A percentile compares a stretch with the other conserved stretches of the same genome.
Conservation (phyloP, 1,140 invertebrate species). For the Tetragnatha versicolor region DNA sequence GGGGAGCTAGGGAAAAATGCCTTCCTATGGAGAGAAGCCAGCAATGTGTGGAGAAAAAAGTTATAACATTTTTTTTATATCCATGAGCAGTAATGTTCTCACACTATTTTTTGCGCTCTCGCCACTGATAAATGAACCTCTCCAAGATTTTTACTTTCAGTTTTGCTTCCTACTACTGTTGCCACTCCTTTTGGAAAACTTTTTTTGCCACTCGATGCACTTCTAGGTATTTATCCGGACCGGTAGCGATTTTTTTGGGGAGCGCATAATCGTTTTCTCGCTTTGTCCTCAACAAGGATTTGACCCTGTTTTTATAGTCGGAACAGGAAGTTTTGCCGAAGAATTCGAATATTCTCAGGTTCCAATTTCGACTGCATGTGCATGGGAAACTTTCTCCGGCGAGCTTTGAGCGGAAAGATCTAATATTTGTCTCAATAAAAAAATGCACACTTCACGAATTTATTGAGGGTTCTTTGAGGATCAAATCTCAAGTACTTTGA, state of each 20-base stretch:
- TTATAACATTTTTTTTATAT: conserved; percentile 24
- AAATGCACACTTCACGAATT: too few relatives aligned
- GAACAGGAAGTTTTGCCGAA: conserved; percentile 12
- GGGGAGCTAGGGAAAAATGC: not conserved
- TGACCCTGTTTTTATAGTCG: not conserved
- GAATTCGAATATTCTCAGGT: conserved; percentile 6
- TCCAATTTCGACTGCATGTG: conserved; percentile 9
- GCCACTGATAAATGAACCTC: conserved; percentile 19
- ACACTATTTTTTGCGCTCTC: conserved; percentile 16
- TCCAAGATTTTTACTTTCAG: conserved; percentile 9
- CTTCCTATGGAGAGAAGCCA: not conserved
- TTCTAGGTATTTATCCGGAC: conserved; percentile 15
- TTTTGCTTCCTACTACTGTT: not conserved
- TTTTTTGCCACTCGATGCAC: not conserved
- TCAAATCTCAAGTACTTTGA: not conserved
- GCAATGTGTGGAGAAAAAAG: conserved; percentile 6
- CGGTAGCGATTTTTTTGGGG: not conserved
- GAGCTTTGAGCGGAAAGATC: not conserved
- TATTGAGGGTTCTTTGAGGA: too few relatives aligned
- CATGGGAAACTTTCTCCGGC: conserved; percentile 2
- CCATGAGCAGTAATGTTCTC: conserved; percentile 9
- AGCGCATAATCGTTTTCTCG: not conserved
- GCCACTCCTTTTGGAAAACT: not conserved
- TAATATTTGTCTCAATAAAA: too few relatives aligned
- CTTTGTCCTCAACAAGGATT: conserved; percentile 12